Percentiles rank a stretch among this genome's conserved stretches.
Evolutionary conservation across 35 echinoderm and acorn worm species (phyloP).

Genomic region (Anneissia japonica): DNA sequence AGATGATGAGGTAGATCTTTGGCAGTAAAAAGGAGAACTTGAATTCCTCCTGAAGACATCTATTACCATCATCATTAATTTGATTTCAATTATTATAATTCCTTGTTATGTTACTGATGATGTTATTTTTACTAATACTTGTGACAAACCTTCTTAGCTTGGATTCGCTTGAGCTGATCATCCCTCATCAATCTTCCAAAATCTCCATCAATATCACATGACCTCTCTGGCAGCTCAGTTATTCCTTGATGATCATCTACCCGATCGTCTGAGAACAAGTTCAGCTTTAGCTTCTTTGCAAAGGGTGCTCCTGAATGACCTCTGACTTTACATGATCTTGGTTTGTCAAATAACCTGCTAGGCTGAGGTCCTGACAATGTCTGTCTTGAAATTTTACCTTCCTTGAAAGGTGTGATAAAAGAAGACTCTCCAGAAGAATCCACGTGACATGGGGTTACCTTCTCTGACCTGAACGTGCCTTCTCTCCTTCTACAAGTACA

Average conservation of each 20-base stretch:
- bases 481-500: no score
- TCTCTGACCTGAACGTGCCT: background rate
- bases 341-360: background rate
- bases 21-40: no score
- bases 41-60: no score
- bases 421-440: background rate
- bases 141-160: background rate
- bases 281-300: background rate
- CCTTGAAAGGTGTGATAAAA: background rate
- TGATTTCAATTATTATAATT: background rate
- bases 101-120: no score
- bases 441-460: background rate
- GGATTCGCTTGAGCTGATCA: background rate
- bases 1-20: no score
- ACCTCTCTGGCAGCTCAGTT: no score
- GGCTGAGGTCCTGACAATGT: background rate
- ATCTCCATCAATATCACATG: background rate
- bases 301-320: background rate
- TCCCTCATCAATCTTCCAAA: background rate
- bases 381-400: background rate
- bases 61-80: no score
- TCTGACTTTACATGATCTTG: background rate
- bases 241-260: background rate
- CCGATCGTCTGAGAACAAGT: background rate
- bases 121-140: no score